phyloP scores from a whole-genome alignment of 1,140 invertebrate genomes.

The Hestina assimilis region DNA sequence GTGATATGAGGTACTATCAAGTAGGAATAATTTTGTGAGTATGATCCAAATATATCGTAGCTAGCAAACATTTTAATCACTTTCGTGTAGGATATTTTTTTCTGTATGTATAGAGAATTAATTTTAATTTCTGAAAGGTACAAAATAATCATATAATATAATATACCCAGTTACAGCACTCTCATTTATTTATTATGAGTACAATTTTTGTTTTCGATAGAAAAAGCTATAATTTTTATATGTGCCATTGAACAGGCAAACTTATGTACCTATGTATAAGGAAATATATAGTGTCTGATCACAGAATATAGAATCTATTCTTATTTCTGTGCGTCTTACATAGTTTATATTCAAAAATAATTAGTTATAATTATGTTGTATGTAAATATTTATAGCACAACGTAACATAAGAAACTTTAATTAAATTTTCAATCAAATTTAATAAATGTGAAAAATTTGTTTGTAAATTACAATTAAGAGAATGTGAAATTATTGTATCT shows the following conservation, averaged over 20 bases:
- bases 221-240: conserved; percentile 23
- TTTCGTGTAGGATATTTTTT: not conserved
- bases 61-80: not conserved
- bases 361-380: not conserved
- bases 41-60: not conserved
- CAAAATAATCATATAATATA: conserved; percentile 31
- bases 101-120: conserved; percentile 3
- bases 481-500: not conserved
- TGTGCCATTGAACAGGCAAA: conserved; percentile 62
- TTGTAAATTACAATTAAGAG: not conserved
- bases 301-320: too few relatives aligned
- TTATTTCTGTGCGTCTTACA: too few relatives aligned
- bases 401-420: not conserved
- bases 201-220: conserved; percentile 24
- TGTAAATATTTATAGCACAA: not conserved
- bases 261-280: conserved; percentile 22
- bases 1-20: too few relatives aligned
- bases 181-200: conserved; percentile 24
- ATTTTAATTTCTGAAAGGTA: conserved; percentile 25
- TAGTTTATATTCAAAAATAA: conserved; percentile 1
- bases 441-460: not conserved
- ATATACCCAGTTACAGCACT: conserved; percentile 12
- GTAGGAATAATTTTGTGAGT: too few relatives aligned
- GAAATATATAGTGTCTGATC: not conserved
- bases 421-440: not conserved